Evolutionary conservation across 2,797 vertebrate species (phyloP).

Genomic region (Argyrosomus regius): DNA sequence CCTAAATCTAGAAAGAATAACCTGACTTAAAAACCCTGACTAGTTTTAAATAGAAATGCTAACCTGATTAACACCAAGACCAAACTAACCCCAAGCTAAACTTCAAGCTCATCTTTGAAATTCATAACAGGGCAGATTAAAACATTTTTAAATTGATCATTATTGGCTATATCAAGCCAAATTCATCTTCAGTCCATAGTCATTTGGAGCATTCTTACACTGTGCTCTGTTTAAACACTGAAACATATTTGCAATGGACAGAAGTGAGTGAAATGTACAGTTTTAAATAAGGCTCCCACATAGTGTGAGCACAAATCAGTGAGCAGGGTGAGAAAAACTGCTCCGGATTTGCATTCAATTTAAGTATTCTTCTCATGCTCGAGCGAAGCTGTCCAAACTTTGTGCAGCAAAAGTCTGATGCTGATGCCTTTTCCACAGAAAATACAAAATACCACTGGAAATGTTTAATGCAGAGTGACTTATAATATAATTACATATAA

Average conservation of each 20-base stretch:
- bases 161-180: neutral
- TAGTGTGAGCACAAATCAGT: neutral
- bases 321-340: neutral
- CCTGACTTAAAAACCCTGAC: neutral
- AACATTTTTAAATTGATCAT: neutral
- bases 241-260: neutral
- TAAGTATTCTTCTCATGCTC: neutral
- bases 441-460: neutral
- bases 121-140: neutral
- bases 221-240: neutral
- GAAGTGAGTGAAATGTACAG: neutral
- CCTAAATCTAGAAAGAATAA: slow-evolving; percentile 22
- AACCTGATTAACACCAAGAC: slow-evolving; percentile 18
- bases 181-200: neutral
- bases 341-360: neutral
- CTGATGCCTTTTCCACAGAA: neutral
- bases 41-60: neutral
- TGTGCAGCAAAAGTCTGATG: neutral
- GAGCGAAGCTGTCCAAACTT: neutral
- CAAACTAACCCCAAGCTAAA: slow-evolving; percentile 16
- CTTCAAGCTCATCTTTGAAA: neutral
- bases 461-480: neutral
- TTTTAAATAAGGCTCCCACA: slow-evolving; percentile 1
- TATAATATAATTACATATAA: neutral
- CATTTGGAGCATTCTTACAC: neutral